Percentiles rank a stretch among this genome's conserved stretches.
These are phyloP conservation scores for Malacoctenus gilli DNA, from an alignment of 2,797 vertebrate genomes.

Conservation along the genomic window DNA sequence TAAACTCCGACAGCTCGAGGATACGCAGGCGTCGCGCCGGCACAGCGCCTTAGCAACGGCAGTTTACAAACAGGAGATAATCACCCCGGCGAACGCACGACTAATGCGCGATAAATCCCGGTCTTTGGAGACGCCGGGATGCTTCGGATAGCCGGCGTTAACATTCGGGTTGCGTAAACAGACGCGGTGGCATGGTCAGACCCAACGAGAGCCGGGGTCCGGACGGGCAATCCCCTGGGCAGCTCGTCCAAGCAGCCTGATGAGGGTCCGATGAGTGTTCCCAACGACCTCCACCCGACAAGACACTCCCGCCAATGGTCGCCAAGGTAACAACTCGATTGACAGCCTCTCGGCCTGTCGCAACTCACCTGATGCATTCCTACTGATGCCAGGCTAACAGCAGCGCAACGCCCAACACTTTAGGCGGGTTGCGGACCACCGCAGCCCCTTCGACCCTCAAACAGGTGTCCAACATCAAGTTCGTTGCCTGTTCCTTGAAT, in stretches of 20 bases:
- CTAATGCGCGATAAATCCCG: conserved; percentile 34
- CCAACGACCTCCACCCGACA: no score
- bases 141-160: conserved; percentile 17
- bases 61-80: conserved; percentile 39
- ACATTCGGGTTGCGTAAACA: conserved; percentile 39
- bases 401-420: no score
- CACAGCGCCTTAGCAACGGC: conserved; percentile 45
- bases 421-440: not conserved
- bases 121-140: conserved; percentile 10
- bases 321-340: no score
- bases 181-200: conserved; percentile 9
- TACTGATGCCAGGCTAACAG: no score
- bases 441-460: conserved; percentile 52
- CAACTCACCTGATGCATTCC: no score
- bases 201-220: conserved; percentile 33
- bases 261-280: no score
- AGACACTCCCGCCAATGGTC: no score
- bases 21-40: conserved; percentile 53
- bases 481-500: conserved; percentile 62
- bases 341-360: no score
- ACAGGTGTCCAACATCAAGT: conserved; percentile 74
- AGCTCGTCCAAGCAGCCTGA: conserved; percentile 60
- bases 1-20: conserved; percentile 56
- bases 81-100: conserved; percentile 43
- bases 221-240: conserved; percentile 59